phyloP scores from a whole-genome alignment of 2,113 vertebrate species.

The Pseudopodoces humilis region DNA sequence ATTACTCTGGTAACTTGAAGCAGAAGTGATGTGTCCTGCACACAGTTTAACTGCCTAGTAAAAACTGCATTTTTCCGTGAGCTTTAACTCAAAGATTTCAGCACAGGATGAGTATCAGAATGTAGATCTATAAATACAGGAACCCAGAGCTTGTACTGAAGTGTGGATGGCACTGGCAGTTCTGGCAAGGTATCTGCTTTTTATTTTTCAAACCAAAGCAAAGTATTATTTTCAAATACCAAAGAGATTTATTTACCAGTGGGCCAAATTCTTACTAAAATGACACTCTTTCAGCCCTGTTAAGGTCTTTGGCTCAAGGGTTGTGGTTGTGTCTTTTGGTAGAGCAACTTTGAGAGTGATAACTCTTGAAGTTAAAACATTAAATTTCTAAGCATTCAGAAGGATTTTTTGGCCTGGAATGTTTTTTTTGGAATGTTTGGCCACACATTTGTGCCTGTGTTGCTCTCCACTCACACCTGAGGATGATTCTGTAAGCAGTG shows the following conservation, averaged over 20 bases:
- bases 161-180: background rate
- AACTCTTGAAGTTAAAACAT: background rate
- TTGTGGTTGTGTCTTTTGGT: background rate
- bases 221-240: background rate
- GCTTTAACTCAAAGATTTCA: background rate
- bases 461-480: background rate
- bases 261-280: background rate
- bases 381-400: background rate
- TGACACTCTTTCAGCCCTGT: background rate
- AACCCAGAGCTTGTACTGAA: background rate
- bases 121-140: background rate
- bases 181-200: background rate
- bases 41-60: background rate
- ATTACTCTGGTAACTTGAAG: background rate
- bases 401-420: background rate
- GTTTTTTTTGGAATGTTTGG: no score
- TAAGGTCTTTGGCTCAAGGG: background rate
- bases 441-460: accelerated
- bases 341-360: background rate
- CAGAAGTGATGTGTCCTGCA: background rate
- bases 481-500: background rate
- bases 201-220: background rate
- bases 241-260: background rate
- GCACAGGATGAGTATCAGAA: background rate
- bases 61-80: background rate